A percentile compares a stretch with the other conserved stretches of the same genome.
phyloP scores from a whole-genome alignment of 2,888 invertebrate species.

The Teleogryllus oceanicus region DNA sequence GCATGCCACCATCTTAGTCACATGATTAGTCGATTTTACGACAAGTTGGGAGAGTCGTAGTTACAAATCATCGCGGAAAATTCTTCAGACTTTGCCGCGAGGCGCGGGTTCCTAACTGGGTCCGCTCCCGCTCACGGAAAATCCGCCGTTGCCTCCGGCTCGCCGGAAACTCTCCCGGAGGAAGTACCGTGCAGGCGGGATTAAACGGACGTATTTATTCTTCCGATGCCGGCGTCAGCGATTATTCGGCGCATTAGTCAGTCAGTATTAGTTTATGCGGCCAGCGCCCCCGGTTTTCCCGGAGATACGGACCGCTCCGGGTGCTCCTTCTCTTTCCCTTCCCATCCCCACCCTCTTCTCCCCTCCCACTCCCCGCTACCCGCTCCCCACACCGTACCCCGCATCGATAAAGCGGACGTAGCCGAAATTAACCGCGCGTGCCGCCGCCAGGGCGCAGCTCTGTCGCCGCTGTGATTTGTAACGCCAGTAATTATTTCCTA shows the following conservation, averaged over 20 bases:
- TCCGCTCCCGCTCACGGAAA: no score
- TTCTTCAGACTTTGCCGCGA: no score
- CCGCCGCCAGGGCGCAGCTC: background rate
- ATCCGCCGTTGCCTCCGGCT: no score
- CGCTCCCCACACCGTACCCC: background rate
- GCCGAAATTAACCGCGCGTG: background rate
- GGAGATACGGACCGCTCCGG: background rate
- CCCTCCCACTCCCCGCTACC: background rate
- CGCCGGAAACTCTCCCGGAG: no score
- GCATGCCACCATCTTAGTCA: no score
- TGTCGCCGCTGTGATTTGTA: slow-evolving; percentile 18
- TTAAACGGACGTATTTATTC: background rate
- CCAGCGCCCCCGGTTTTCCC: background rate
- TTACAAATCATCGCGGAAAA: no score
- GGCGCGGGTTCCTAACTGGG: no score
- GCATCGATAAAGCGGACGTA: slow-evolving; percentile 1
- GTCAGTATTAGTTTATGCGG: background rate
- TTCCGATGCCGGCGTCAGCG: background rate
- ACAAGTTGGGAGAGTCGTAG: no score
- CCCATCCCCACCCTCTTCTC: background rate
- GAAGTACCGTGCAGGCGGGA: background rate
- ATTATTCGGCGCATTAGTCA: slow-evolving; percentile 18
- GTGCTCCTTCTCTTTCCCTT: background rate
- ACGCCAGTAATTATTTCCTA: background rate
- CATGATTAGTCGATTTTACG: no score